Evolutionary conservation across 1,140 invertebrate genomes (phyloP).

Genomic region (Nautilus pompilius): DNA sequence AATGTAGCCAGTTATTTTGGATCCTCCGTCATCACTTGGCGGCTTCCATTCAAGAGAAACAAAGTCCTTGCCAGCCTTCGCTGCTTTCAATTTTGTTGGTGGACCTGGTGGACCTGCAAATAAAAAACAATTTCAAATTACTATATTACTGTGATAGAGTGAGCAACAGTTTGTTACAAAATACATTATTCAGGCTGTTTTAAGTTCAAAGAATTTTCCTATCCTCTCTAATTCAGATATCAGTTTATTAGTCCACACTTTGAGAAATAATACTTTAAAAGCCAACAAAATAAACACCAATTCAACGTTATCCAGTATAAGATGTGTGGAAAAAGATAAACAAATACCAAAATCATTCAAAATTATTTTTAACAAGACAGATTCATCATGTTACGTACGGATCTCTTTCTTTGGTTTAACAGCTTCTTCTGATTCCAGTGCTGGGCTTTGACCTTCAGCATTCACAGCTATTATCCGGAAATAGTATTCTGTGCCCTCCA

Average conservation of each 20-base stretch:
- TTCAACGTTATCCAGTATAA: not conserved
- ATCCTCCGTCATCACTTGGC: constrained; percentile 79
- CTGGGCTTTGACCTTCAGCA: constrained; percentile 86
- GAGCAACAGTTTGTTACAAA: too few relatives aligned
- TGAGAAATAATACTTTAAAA: constrained; percentile 8
- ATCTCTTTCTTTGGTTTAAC: constrained; percentile 94
- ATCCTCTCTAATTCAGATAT: not conserved
- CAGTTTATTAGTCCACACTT: not conserved
- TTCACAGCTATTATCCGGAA: constrained; percentile 83
- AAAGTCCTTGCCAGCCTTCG: constrained; percentile 90
- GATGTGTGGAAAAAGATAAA: not conserved
- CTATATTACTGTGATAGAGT: too few relatives aligned
- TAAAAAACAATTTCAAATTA: constrained; percentile 60
- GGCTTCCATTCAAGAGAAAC: constrained; percentile 85
- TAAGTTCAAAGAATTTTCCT: too few relatives aligned
- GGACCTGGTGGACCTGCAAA: constrained; percentile 73
- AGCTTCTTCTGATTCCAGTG: constrained; percentile 83
- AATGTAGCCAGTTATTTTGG: constrained; percentile 71
- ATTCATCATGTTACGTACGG: constrained; percentile 59
- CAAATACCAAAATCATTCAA: too few relatives aligned
- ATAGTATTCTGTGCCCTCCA: constrained; percentile 29
- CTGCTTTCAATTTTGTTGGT: constrained; percentile 66
- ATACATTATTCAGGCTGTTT: too few relatives aligned
- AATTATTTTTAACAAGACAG: too few relatives aligned
- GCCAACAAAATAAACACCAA: not conserved